Evolutionary conservation across 2,113 vertebrate species (phyloP), one percentile per base, ranked within the genome.

Genomic region (Cervus canadensis): DNA sequence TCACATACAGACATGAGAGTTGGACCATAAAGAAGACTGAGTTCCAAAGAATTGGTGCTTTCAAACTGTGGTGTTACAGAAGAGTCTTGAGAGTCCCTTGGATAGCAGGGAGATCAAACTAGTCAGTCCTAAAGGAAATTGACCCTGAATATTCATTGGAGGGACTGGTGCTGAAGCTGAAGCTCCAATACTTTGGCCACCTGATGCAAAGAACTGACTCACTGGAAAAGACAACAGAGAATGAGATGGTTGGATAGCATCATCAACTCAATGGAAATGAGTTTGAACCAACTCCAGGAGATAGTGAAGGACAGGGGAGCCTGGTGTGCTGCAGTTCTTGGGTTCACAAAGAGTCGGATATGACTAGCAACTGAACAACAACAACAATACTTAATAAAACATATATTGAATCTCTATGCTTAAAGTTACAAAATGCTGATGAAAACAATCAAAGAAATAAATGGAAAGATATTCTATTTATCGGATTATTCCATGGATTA

Each of bases 401-500:
- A 57, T 4, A 0, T 21, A 56, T 7, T 89, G 45, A 30, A 17
- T 86, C 16, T 81, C 2, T 48, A 50, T 14, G 10, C 14, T 52
- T 12, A 82, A 86, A 95, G 57, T 36, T 74, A 64, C 14, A 56
- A 87, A 91, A 74, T 56, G 13, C 9, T 48, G 3, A 52, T 14
- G 15, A 62, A 97, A 67, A 14, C 23, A 74, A 84, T 60, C n/a
- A 74, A 88, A 82, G 19, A 83, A 88, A n/a, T 33, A 48, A 92
- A 88, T 43, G 16, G 43, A 87, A 21, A 88, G 19, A 36, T 60
- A 88, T 36, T 92, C 15, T 48, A 50, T 7, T 48, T 40, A 36
- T 52, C 52, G 43, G 15, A 30, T 87, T 87, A 87, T 17, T 45
- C 78, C 26, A 40, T 95, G 36, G 30, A 43, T 57, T 56, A 19